Percentiles rank a stretch among this genome's conserved stretches.
phyloP scores from a whole-genome alignment of 2,888 invertebrate genomes.

The Oscheius myriophilus region DNA sequence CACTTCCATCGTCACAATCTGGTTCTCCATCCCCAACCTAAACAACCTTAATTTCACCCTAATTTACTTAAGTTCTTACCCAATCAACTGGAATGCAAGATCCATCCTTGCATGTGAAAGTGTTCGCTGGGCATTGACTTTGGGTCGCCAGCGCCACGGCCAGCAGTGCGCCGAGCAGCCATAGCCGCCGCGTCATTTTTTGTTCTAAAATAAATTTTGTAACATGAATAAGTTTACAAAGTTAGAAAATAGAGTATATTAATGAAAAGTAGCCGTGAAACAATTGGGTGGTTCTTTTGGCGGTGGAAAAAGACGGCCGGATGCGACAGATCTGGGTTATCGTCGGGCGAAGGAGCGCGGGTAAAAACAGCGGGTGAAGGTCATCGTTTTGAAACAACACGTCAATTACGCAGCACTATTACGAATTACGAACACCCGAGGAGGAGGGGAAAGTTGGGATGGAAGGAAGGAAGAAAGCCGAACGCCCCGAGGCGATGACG shows the following conservation, averaged over 20 bases:
- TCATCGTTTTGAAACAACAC: neutral
- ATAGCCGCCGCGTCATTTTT: constrained; percentile 20
- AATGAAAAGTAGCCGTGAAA: constrained; percentile 14
- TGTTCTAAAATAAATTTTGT: constrained; percentile 7
- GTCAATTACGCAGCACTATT: neutral
- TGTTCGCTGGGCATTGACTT: constrained; percentile 53
- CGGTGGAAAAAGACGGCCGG: constrained; percentile 19
- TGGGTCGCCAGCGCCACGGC: neutral
- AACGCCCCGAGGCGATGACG: too few species aligned
- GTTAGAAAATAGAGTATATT: too few species aligned
- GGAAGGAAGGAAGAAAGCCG: neutral
- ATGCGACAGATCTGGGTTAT: constrained; percentile 41
- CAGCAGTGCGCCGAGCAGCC: constrained; percentile 20
- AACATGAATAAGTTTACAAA: too few species aligned
- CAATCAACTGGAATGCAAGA: constrained; percentile 66
- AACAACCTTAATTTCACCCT: too few species aligned
- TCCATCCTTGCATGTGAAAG: constrained; percentile 64
- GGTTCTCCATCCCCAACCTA: constrained; percentile 61
- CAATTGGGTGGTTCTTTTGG: constrained; percentile 22
- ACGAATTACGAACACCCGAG: constrained; percentile 3
- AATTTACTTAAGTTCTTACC: constrained; percentile 29
- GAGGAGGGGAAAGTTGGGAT: neutral
- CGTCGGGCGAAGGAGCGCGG: constrained; percentile 20
- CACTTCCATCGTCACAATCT: constrained; percentile 61
- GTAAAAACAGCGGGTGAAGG: neutral